Percentiles rank a stretch among this genome's conserved stretches.
phyloP scores from a whole-genome alignment of 2,888 invertebrate genomes.

The Andrena chrysosceles region DNA sequence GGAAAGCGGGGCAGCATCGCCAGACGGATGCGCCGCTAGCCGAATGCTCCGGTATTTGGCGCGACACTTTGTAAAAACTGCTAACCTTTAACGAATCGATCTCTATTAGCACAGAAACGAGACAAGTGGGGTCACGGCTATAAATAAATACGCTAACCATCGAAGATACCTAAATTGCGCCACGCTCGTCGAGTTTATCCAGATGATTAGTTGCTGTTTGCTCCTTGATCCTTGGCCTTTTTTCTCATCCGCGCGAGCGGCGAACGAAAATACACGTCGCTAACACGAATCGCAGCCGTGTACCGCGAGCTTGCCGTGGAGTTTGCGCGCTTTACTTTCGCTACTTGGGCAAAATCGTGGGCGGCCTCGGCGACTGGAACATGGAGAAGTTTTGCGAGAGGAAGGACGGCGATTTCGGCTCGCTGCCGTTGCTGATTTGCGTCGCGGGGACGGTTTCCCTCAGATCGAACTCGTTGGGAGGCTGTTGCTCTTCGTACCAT shows the following conservation, averaged over 20 bases:
- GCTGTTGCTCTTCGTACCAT: conserved; percentile 64
- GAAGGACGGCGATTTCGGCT: conserved; percentile 81
- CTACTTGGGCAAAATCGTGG: conserved; percentile 59
- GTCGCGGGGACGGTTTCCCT: background rate
- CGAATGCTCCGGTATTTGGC: background rate
- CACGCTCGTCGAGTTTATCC: conserved; percentile 15
- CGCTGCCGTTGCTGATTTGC: conserved; percentile 55
- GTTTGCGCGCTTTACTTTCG: background rate
- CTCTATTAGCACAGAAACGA: conserved; percentile 18
- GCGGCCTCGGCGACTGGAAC: conserved; percentile 70
- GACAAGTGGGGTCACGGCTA: background rate
- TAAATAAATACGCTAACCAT: conserved; percentile 54
- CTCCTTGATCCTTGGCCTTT: conserved; percentile 9
- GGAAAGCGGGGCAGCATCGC: conserved; percentile 12
- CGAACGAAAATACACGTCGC: conserved; percentile 5
- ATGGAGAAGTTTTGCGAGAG: conserved; percentile 73
- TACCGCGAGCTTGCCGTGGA: conserved; percentile 16
- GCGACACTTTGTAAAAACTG: background rate
- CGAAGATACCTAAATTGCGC: conserved; percentile 11
- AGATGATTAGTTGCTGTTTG: conserved; percentile 34
- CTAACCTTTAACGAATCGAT: conserved; percentile 3
- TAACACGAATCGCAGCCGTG: conserved; percentile 31
- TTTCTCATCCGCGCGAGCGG: background rate
- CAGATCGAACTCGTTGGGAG: conserved; percentile 30
- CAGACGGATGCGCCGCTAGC: background rate